A percentile compares a stretch with the other conserved stretches of the same genome.
These are phyloP conservation scores for Australoheros scitulus DNA, from an alignment of 2,113 vertebrate genomes.

Conservation along the genomic window DNA sequence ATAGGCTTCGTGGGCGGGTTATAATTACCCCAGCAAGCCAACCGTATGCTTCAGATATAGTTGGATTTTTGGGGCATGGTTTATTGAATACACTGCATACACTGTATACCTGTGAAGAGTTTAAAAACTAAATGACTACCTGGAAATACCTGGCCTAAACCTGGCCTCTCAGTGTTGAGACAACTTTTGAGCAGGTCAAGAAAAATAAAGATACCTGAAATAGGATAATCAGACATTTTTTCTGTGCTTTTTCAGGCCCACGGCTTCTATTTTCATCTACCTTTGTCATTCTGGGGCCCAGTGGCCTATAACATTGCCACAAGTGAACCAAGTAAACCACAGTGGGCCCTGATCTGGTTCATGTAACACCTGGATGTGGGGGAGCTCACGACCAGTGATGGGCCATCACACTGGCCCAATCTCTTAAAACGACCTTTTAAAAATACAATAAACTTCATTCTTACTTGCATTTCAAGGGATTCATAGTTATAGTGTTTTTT, in stretches of 20 bases:
- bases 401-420: not conserved
- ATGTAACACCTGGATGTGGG: not conserved
- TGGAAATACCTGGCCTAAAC: no score
- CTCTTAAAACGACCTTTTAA: not conserved
- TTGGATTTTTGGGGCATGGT: not conserved
- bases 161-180: not conserved
- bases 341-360: not conserved
- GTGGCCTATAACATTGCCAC: not conserved
- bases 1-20: not conserved
- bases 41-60: not conserved
- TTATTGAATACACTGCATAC: not conserved
- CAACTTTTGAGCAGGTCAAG: accelerated
- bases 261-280: not conserved
- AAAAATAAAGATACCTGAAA: not conserved
- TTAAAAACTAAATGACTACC: not conserved
- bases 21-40: not conserved
- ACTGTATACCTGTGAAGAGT: not conserved
- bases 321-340: not conserved
- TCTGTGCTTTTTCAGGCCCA: not conserved
- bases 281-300: not conserved
- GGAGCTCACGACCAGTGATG: no score
- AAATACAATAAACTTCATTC: not conserved
- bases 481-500: not conserved
- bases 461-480: not conserved
- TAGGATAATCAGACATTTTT: no score